Conservation (phyloP, 1,140 invertebrate species). For the Bacillus rossius region DNA sequence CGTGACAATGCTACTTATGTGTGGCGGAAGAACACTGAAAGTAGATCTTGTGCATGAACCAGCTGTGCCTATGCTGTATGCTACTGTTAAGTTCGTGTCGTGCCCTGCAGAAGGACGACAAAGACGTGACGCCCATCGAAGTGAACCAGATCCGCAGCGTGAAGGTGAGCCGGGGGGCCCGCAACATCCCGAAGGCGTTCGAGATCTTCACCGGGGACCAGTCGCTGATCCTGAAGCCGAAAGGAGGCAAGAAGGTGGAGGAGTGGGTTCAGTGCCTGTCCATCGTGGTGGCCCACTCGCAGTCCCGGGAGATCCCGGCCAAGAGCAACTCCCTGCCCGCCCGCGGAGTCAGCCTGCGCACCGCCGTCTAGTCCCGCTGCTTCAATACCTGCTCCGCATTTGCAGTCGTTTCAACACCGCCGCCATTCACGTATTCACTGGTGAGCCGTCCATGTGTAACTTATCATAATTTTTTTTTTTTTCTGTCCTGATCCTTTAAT, state of each 20-base stretch:
- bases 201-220: constrained; percentile 94
- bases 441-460: no score
- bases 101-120: constrained; percentile 28
- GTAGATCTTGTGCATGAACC: no score
- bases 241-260: constrained; percentile 90
- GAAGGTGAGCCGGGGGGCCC: constrained; percentile 75
- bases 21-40: no score
- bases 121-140: constrained; percentile 56
- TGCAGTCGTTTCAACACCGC: no score
- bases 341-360: constrained; percentile 10
- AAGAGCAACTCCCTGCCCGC: constrained; percentile 41
- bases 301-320: constrained; percentile 58
- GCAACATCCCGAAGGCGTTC: constrained; percentile 91
- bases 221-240: constrained; percentile 87
- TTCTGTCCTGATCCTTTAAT: no score
- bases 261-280: constrained; percentile 90
- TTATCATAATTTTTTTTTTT: no score
- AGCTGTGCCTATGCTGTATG: no score
- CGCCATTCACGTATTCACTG: no score
- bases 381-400: no score
- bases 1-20: no score
- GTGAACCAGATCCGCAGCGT: constrained; percentile 90
- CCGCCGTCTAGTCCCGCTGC: constrained; percentile 15
- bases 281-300: constrained; percentile 80
- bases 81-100: no score